Evolutionary conservation across 2,113 vertebrate species (phyloP).

Genomic region (Phocoena sinus): DNA sequence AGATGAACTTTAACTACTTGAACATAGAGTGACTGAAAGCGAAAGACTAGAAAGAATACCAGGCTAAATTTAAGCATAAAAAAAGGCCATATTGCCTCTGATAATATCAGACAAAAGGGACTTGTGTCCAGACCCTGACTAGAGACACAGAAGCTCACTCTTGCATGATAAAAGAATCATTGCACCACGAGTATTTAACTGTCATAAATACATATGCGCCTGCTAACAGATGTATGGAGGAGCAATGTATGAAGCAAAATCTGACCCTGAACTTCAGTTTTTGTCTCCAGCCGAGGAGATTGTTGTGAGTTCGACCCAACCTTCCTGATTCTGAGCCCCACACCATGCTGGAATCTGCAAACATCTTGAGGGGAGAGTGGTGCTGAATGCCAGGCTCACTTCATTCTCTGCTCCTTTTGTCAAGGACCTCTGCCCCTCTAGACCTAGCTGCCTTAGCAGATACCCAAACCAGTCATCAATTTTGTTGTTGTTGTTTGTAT

Average conservation of each 20-base stretch:
- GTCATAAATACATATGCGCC: fast-evolving
- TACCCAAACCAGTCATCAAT: background rate
- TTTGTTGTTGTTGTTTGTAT: background rate
- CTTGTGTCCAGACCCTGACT: too few species aligned
- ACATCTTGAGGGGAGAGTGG: background rate
- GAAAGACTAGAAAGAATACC: background rate
- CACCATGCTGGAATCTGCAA: too few species aligned
- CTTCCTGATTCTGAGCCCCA: background rate
- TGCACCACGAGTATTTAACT: background rate
- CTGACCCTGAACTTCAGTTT: background rate
- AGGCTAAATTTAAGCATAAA: too few species aligned
- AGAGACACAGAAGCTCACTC: too few species aligned
- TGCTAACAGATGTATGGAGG: fast-evolving
- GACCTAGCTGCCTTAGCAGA: too few species aligned
- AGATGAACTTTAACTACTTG: background rate
- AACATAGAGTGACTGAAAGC: background rate
- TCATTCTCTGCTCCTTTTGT: background rate
- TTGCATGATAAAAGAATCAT: background rate
- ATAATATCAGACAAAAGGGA: too few species aligned
- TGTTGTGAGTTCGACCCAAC: fast-evolving
- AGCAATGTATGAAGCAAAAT: background rate
- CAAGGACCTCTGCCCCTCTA: background rate
- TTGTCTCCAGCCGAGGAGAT: background rate
- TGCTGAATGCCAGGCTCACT: background rate
- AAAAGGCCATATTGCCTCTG: background rate